phyloP scores from a whole-genome alignment of 2,113 vertebrate species.

The Holacanthus passer region DNA sequence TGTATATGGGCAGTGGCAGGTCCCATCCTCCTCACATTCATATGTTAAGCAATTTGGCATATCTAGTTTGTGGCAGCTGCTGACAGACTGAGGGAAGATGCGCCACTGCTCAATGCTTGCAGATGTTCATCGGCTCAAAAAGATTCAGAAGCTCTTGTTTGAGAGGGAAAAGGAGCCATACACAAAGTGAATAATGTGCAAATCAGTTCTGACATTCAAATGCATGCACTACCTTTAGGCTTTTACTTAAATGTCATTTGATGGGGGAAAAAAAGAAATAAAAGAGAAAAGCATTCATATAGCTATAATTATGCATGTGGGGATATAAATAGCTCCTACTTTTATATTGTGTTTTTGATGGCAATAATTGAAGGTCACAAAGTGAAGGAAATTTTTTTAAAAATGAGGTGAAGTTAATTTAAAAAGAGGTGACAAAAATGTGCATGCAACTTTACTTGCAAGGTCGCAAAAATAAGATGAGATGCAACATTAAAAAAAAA shows the following conservation, averaged over 20 bases:
- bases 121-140: conserved; percentile 78
- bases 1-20: conserved; percentile 70
- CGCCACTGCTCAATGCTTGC: conserved; percentile 68
- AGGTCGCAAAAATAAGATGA: not conserved
- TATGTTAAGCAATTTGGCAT: conserved; percentile 71
- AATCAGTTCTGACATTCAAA: conserved; percentile 58
- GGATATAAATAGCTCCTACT: conserved; percentile 11
- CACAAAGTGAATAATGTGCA: conserved; percentile 57
- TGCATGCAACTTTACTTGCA: not conserved
- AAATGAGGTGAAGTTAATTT: not conserved
- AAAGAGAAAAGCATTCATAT: conserved; percentile 10
- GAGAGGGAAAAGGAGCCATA: conserved; percentile 24
- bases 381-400: not conserved
- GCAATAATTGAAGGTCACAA: not conserved
- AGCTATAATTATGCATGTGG: not conserved
- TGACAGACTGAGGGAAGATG: conserved; percentile 63
- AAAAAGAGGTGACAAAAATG: not conserved
- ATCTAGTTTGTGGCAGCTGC: conserved; percentile 69
- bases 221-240: conserved; percentile 32
- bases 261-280: not conserved
- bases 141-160: conserved; percentile 64
- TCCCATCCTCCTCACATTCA: conserved; percentile 75
- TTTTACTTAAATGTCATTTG: conserved; percentile 29
- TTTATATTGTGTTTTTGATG: not conserved
- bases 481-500: conserved; percentile 8